Conservation (phyloP, 2,888 invertebrate species). For the Dasypolia templi region DNA sequence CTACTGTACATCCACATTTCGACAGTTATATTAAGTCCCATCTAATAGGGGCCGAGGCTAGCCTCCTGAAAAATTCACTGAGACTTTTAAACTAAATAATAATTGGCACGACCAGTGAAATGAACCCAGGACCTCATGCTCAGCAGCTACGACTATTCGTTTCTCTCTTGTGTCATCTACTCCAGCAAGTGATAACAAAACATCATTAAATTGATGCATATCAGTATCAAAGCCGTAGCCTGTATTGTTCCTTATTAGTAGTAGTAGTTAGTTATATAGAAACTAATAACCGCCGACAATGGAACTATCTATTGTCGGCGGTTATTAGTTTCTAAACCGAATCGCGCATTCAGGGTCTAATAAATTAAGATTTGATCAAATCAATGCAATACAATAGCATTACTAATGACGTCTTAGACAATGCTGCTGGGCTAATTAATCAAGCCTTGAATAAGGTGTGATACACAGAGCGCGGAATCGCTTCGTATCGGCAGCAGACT, state of each 20-base stretch:
- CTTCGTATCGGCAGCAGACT: background rate
- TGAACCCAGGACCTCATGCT: too few relatives aligned
- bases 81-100: too few relatives aligned
- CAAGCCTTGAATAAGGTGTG: slow-evolving; percentile 1
- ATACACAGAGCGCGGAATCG: background rate
- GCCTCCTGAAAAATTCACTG: too few relatives aligned
- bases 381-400: slow-evolving; percentile 42
- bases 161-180: background rate
- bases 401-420: slow-evolving; percentile 35
- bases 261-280: too few relatives aligned
- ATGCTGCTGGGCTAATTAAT: slow-evolving; percentile 34
- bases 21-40: too few relatives aligned
- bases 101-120: too few relatives aligned
- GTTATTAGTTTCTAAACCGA: too few relatives aligned
- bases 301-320: too few relatives aligned
- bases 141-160: too few relatives aligned
- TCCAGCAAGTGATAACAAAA: background rate
- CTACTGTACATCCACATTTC: too few relatives aligned
- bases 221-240: background rate
- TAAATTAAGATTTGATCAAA: slow-evolving; percentile 47
- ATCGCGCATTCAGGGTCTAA: slow-evolving; percentile 2
- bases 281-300: too few relatives aligned
- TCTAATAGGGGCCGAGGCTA: too few relatives aligned
- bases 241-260: background rate
- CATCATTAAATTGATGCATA: background rate